Percentiles rank a stretch among this genome's conserved stretches.
Evolutionary conservation across 1,140 invertebrate genomes (phyloP).

Genomic region (Pararge aegeria): DNA sequence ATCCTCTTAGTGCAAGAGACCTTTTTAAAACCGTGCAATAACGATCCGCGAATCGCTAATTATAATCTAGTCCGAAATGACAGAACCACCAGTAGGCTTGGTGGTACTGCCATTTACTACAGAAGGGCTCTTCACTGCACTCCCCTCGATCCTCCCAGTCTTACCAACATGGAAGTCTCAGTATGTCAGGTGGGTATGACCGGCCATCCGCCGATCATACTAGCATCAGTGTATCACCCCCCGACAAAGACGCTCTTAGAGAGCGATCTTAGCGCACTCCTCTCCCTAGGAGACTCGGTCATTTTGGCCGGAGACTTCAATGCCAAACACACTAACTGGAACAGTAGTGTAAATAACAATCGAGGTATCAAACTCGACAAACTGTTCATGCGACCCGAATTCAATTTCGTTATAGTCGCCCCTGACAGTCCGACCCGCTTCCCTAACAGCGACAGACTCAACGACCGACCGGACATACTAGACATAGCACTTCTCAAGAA

Average conservation of each 20-base stretch:
- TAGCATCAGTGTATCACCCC: slow-evolving; percentile 18
- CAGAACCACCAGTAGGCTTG: too few relatives aligned
- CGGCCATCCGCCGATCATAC: slow-evolving; percentile 16
- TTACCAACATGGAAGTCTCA: slow-evolving; percentile 11
- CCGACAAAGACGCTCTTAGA: background rate
- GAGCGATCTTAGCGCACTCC: background rate
- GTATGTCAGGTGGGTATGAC: slow-evolving; percentile 9
- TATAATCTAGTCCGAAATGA: background rate
- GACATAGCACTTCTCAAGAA: too few relatives aligned
- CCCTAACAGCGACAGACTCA: too few relatives aligned
- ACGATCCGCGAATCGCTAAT: background rate
- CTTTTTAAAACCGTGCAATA: background rate
- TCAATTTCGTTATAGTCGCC: too few relatives aligned
- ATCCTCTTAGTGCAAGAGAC: background rate
- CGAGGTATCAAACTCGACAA: too few relatives aligned
- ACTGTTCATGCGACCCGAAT: too few relatives aligned
- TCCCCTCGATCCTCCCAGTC: background rate
- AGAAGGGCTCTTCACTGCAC: background rate
- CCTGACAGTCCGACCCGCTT: too few relatives aligned
- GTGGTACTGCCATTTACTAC: background rate
- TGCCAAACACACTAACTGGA: background rate
- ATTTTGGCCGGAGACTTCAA: background rate
- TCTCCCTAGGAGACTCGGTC: background rate
- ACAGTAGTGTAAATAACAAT: too few relatives aligned
- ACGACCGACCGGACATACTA: too few relatives aligned